These are phyloP conservation scores for Eulemur mongoz DNA, from an alignment of 2,797 vertebrate genomes.

Conservation along the genomic window DNA sequence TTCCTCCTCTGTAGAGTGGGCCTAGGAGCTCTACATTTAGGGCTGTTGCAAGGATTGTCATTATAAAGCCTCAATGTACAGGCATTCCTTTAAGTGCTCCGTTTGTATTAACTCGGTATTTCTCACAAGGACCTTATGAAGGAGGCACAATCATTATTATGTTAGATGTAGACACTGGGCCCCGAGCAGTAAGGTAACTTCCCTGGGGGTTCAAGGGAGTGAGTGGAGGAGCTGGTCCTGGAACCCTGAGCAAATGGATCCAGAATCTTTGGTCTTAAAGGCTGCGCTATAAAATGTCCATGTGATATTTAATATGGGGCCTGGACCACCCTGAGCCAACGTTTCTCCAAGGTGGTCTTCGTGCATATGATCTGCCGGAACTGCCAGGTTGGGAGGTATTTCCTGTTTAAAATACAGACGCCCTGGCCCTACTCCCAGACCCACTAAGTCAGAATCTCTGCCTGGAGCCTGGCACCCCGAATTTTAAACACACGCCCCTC, in stretches of 20 bases:
- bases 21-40: too few relatives aligned
- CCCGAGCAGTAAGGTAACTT: background rate
- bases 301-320: background rate
- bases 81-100: background rate
- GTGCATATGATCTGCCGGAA: fast-evolving
- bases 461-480: background rate
- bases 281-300: background rate
- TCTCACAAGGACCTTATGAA: background rate
- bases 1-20: background rate
- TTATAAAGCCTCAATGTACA: background rate
- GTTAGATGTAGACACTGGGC: background rate
- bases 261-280: background rate
- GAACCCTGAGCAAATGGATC: background rate
- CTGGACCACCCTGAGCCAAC: background rate
- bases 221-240: background rate
- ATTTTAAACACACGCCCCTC: background rate
- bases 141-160: background rate
- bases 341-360: background rate
- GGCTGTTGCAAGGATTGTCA: background rate
- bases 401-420: background rate
- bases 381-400: too few relatives aligned
- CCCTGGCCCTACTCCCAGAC: background rate
- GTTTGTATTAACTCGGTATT: background rate
- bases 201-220: background rate
- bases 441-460: background rate